Evolutionary conservation across 37 sponge, comb jelly and placozoan species (phyloP).

Genomic region (Aplysina aerophoba): DNA sequence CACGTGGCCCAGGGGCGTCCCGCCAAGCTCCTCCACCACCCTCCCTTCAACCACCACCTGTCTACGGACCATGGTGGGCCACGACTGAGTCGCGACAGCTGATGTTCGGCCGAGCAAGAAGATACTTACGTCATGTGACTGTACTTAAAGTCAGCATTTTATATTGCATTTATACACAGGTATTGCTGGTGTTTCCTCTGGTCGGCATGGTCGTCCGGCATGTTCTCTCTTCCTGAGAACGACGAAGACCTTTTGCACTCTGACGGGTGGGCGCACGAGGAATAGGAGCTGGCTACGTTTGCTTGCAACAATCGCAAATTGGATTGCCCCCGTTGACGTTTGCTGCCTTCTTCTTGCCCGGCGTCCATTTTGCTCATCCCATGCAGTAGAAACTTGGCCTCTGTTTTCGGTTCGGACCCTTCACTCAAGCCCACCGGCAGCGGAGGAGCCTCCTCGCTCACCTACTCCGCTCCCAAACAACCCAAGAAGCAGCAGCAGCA

Average conservation of each 20-base stretch:
- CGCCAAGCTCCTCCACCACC: not conserved
- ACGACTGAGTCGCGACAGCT: too few relatives aligned
- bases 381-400: constrained; percentile 56
- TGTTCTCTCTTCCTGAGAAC: constrained; percentile 33
- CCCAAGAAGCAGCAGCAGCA: constrained; percentile 76
- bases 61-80: not conserved
- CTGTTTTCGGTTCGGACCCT: constrained; percentile 68
- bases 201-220: constrained; percentile 1
- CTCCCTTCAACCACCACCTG: constrained; percentile 5
- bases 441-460: constrained; percentile 63
- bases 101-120: too few relatives aligned
- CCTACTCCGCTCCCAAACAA: constrained; percentile 90
- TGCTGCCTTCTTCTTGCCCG: not conserved
- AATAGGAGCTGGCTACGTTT: too few relatives aligned
- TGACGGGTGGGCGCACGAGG: constrained; percentile 16
- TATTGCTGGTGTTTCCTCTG: not conserved
- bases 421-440: constrained; percentile 40
- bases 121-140: not conserved
- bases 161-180: constrained; percentile 16
- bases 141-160: not conserved
- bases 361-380: not conserved
- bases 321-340: too few relatives aligned
- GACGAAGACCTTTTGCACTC: constrained; percentile 36
- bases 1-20: not conserved
- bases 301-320: too few relatives aligned